These are phyloP conservation scores for Mnemiopsis leidyi DNA, from an alignment of 37 sponge, comb jelly and placozoan genomes.

Conservation along the genomic window DNA sequence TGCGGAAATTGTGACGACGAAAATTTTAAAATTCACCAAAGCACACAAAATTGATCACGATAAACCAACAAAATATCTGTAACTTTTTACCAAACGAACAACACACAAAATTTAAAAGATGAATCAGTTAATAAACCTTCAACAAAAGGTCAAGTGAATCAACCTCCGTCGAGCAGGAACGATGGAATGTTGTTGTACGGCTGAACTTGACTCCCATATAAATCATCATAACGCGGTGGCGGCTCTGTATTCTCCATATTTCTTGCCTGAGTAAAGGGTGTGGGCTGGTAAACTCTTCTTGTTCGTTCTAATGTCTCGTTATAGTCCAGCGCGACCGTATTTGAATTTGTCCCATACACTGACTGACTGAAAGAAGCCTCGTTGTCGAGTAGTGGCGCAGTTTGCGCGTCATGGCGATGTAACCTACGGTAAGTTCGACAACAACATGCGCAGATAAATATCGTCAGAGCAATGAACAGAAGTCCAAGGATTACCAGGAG, in stretches of 20 bases:
- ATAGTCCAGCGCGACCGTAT: background rate
- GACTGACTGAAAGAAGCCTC: background rate
- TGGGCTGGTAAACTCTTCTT: background rate
- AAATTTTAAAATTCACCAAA: background rate
- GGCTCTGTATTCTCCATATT: background rate
- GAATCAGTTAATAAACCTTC: background rate
- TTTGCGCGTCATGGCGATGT: background rate
- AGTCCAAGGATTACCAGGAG: background rate
- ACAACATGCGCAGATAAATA: background rate
- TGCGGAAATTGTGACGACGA: background rate
- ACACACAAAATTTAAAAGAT: background rate
- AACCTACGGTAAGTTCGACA: background rate
- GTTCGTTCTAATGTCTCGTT: background rate
- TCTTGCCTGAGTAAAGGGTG: conserved; percentile 35
- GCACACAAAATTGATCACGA: background rate
- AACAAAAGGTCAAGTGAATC: background rate
- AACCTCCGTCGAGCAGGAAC: background rate
- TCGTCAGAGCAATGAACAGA: background rate
- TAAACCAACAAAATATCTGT: background rate
- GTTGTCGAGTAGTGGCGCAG: background rate
- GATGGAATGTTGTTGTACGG: conserved; percentile 34
- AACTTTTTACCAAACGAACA: background rate
- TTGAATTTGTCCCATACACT: background rate
- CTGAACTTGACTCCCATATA: background rate
- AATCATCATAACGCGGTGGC: conserved; percentile 50